Percentiles rank a stretch among this genome's conserved stretches.
These are phyloP conservation scores for Brienomyrus longianalis DNA, from an alignment of 2,113 vertebrate species.

Conservation along the genomic window DNA sequence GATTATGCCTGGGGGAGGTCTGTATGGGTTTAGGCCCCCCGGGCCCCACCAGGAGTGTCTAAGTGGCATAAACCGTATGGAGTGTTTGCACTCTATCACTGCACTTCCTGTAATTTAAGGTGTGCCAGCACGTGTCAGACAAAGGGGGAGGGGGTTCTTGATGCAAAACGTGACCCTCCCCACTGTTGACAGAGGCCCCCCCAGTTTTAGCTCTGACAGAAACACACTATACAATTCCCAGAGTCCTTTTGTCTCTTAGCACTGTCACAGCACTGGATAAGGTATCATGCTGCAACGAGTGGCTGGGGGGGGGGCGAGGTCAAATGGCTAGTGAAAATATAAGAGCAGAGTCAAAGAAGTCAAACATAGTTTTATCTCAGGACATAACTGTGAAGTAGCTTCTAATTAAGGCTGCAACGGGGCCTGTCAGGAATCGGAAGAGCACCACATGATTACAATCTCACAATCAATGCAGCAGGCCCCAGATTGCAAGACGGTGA, in stretches of 20 bases:
- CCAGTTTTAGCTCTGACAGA: constrained; percentile 8
- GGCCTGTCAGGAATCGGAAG: neutral
- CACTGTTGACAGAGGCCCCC: neutral
- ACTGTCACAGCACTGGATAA: neutral
- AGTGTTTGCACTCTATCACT: constrained; percentile 10
- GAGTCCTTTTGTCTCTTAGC: neutral
- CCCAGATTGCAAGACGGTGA: neutral
- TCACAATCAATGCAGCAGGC: neutral
- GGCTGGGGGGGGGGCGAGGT: neutral
- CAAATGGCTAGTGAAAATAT: neutral
- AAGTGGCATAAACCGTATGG: neutral
- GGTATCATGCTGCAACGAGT: neutral
- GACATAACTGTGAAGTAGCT: neutral
- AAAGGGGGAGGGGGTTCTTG: neutral
- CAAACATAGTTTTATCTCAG: neutral
- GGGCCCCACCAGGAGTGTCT: neutral
- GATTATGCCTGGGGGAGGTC: constrained; percentile 13
- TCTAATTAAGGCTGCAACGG: neutral
- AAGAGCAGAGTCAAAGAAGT: neutral
- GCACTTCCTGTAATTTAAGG: constrained; percentile 12
- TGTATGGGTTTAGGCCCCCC: neutral
- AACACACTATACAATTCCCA: neutral
- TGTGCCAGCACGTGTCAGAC: constrained; percentile 18
- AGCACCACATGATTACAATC: neutral
- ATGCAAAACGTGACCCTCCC: neutral